Base-by-base conservation (phyloP, 2,888 invertebrate species). In the Hedychridium roseum region DNA sequence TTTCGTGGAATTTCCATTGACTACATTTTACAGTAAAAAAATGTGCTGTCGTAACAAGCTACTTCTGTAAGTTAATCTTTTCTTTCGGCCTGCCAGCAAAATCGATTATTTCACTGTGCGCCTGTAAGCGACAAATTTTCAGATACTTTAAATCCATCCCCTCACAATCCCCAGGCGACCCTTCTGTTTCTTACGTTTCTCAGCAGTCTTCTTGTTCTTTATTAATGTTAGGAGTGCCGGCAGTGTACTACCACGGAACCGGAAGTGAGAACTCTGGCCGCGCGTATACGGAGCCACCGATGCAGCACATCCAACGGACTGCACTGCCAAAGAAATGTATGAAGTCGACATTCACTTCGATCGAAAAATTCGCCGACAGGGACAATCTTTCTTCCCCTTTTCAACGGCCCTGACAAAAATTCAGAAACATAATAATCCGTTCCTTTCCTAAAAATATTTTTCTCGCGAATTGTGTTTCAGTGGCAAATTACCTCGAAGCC, bases 301-400 rank as follows among this genome's bases (percentile, higher is more conserved):
- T 73, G 54, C 70, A 74, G 65, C 73, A 71, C 56, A 64, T 69
- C 52, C 74, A 73, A 64, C 68, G 71, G 69, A 67, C 70, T 70
- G 65, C 70, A 57, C 71, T 74, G 50, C 70, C 71, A 65, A 74
- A 74, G 70, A 73, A 76, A 74, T 71, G 73, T 76, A 74, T 73
- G 73, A 72, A 71, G 68, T 66, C 69, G 69, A 67, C 63, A 64
- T 66, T 69, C 68, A 70, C 50, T 69, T 68, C 66, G 54, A 42
- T 60, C 47, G 50, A 55, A 50, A 50, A 32, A 58, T 46, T 48
- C 53, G 57, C 37, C 36, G 40, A 48, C 37, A n/a, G n/a, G n/a
- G n/a, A n/a, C n/a, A 45, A 23, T 32, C 35, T 32, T 34, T 41
- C 48, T 40, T n/a, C n/a, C n/a, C n/a, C n/a, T n/a, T n/a, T n/a